A percentile compares a stretch with the other conserved stretches of the same genome.
Conservation (phyloP, 2,797 vertebrate genomes). For the Dicrostonyx torquatus region DNA sequence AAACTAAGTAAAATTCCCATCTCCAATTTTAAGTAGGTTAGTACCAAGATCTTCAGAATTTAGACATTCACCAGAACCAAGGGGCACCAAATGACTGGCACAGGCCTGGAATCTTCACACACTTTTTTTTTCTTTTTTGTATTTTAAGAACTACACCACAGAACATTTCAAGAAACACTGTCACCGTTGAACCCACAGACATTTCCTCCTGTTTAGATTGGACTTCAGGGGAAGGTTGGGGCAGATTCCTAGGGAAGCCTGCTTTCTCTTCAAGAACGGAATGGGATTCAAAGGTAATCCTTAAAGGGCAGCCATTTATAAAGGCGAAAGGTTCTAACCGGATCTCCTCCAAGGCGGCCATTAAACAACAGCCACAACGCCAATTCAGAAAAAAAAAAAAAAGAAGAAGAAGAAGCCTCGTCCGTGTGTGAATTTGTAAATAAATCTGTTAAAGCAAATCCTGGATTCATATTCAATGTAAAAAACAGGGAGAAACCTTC, state of each 20-base stretch:
- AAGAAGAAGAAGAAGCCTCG: slow-evolving; percentile 64
- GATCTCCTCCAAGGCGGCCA: slow-evolving; percentile 71
- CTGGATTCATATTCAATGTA: slow-evolving; percentile 86
- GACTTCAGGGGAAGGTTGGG: slow-evolving; percentile 73
- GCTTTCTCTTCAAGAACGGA: slow-evolving; percentile 76
- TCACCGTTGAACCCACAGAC: slow-evolving; percentile 61
- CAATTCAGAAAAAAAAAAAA: slow-evolving; percentile 63
- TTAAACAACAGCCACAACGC: slow-evolving; percentile 45
- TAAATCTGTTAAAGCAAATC: slow-evolving; percentile 86
- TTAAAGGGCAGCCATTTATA: slow-evolving; percentile 78
- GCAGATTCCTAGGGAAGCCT: slow-evolving; percentile 78
- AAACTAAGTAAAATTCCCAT: not conserved
- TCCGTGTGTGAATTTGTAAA: slow-evolving; percentile 86
- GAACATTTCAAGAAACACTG: not conserved
- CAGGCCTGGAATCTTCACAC: not conserved
- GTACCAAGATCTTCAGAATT: slow-evolving; percentile 29
- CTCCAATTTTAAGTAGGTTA: slow-evolving; percentile 32
- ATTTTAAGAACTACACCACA: slow-evolving; percentile 48
- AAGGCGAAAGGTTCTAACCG: slow-evolving; percentile 76
- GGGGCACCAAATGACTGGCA: fast-evolving
- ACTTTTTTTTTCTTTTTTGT: not conserved
- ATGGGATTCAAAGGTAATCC: slow-evolving; percentile 82
- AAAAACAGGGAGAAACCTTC: slow-evolving; percentile 87
- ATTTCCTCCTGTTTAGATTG: slow-evolving; percentile 76
- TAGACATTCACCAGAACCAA: slow-evolving; percentile 20